These are phyloP conservation scores for Ardeotis arabs DNA, from an alignment of 2,113 vertebrate genomes.

Conservation along the genomic window DNA sequence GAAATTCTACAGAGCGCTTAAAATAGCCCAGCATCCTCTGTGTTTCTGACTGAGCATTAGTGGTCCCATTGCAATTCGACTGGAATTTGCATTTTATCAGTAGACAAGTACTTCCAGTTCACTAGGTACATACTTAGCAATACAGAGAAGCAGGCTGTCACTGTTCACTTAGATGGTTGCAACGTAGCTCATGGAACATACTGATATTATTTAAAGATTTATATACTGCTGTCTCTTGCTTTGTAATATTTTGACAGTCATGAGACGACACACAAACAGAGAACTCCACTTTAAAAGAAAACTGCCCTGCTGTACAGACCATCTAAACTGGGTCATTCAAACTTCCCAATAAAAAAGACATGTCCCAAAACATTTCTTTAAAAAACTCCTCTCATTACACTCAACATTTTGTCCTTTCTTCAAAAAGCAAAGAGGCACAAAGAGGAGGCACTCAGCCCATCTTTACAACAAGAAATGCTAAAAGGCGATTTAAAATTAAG, in stretches of 20 bases:
- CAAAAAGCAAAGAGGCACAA: not conserved
- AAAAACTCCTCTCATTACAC: not conserved
- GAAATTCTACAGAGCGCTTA: not conserved
- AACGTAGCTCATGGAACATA: not conserved
- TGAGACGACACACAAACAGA: not conserved
- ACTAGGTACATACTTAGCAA: not conserved
- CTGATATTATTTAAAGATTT: not conserved
- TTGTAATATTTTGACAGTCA: not conserved
- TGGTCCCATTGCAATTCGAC: not conserved
- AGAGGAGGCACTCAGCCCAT: not conserved
- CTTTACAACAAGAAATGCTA: not conserved
- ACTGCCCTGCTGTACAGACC: not conserved
- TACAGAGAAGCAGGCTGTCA: not conserved
- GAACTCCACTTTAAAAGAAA: not conserved
- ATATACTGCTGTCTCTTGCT: not conserved
- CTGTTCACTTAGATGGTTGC: not conserved
- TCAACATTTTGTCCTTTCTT: not conserved
- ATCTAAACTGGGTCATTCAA: not conserved
- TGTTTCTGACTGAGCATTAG: not conserved
- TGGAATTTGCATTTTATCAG: slow-evolving; percentile 9
- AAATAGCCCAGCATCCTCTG: not conserved
- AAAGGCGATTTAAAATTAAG: not conserved
- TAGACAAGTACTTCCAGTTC: not conserved
- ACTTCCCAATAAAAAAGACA: not conserved
- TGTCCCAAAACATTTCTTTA: not conserved